phyloP scores from a whole-genome alignment of 2,797 vertebrate species.

The Eutrigla gurnardus region DNA sequence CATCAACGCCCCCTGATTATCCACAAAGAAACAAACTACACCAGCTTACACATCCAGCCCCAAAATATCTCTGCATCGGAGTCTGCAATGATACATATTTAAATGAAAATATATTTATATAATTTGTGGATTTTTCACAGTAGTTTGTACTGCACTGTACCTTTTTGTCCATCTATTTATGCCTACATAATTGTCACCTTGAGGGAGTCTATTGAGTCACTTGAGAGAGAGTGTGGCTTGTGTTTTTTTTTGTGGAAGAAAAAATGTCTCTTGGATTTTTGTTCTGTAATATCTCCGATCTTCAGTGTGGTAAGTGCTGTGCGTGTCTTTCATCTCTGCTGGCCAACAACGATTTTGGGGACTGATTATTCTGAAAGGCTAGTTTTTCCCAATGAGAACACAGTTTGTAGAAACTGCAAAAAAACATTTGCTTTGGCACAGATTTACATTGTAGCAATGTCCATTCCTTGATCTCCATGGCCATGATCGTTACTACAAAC shows the following conservation, averaged over 20 bases:
- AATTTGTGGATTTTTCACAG: conserved; percentile 87
- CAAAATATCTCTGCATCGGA: conserved; percentile 84
- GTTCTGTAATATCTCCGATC: conserved; percentile 75
- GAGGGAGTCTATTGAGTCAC: conserved; percentile 81
- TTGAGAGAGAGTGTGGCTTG: conserved; percentile 77
- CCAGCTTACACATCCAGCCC: conserved; percentile 80
- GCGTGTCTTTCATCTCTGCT: conserved; percentile 77
- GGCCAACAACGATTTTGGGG: conserved; percentile 79
- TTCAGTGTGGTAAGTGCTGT: conserved; percentile 78
- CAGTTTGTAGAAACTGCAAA: conserved; percentile 88
- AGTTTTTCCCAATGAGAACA: conserved; percentile 83
- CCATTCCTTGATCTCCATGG: conserved; percentile 82
- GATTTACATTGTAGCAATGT: conserved; percentile 85
- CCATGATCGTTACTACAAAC: conserved; percentile 82
- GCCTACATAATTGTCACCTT: conserved; percentile 82
- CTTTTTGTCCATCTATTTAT: conserved; percentile 83
- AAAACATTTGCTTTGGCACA: conserved; percentile 89
- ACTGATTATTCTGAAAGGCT: conserved; percentile 85
- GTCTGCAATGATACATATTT: conserved; percentile 86
- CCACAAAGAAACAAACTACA: conserved; percentile 84
- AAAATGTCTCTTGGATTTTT: conserved; percentile 79
- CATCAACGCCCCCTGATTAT: conserved; percentile 73
- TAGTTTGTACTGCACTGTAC: conserved; percentile 85
- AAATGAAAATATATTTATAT: conserved; percentile 89
- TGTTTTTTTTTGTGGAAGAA: conserved; percentile 76